phyloP scores from a whole-genome alignment of 2,888 invertebrate genomes.

The Spialia ferax region DNA sequence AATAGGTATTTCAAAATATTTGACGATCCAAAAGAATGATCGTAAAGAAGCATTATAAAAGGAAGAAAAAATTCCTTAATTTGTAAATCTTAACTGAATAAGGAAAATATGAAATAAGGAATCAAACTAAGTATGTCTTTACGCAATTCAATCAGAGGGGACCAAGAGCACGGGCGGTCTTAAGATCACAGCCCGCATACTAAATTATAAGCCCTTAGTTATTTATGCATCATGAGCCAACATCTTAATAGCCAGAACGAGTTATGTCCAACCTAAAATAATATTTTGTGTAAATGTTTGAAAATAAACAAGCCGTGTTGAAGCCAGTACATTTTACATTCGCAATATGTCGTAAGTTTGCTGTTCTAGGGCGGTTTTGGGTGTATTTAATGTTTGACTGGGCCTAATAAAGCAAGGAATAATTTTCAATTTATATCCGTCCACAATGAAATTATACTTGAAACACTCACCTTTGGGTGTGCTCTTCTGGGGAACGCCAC shows the following conservation, averaged over 20 bases:
- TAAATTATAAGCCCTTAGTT: conserved; percentile 82
- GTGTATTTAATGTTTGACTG: conserved; percentile 68
- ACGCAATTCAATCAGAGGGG: conserved; percentile 76
- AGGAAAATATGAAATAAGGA: conserved; percentile 46
- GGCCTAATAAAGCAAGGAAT: conserved; percentile 69
- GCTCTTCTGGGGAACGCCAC: conserved; percentile 99
- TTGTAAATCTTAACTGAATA: conserved; percentile 34
- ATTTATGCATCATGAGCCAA: conserved; percentile 84
- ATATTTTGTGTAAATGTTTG: conserved; percentile 84
- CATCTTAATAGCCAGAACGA: conserved; percentile 82
- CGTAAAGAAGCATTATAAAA: background rate
- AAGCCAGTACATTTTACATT: conserved; percentile 67
- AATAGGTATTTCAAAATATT: no score
- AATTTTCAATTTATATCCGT: conserved; percentile 67
- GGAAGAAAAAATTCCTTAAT: no score
- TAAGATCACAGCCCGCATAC: conserved; percentile 80
- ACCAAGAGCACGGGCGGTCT: conserved; percentile 68
- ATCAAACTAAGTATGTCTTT: conserved; percentile 67
- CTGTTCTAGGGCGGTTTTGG: conserved; percentile 60
- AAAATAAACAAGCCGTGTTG: conserved; percentile 77
- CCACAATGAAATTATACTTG: conserved; percentile 58
- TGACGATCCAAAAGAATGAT: background rate
- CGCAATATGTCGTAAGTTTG: conserved; percentile 71
- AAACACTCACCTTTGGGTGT: conserved; percentile 97
- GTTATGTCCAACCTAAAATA: conserved; percentile 85